Percentiles rank a stretch among this genome's conserved stretches.
Evolutionary conservation across 1,140 invertebrate genomes (phyloP).

Genomic region (Camponotus vicinus): DNA sequence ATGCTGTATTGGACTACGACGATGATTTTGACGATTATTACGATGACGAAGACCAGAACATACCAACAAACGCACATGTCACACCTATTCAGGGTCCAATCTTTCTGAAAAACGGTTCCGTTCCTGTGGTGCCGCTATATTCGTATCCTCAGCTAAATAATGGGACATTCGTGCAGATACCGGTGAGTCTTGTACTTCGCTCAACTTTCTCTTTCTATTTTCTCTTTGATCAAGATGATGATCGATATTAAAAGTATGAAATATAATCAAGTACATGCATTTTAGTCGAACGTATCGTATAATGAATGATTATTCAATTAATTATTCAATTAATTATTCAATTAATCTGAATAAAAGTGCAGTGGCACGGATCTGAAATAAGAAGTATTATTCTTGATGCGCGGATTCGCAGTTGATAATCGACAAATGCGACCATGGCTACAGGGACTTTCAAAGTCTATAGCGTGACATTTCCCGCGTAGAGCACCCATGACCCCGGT

Average conservation of each 20-base stretch:
- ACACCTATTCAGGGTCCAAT: constrained; percentile 94
- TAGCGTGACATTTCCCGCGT: constrained; percentile 73
- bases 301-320: too few species aligned
- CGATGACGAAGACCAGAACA: constrained; percentile 85
- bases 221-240: neutral
- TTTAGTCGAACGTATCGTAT: too few species aligned
- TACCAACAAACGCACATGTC: constrained; percentile 85
- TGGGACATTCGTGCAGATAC: constrained; percentile 94
- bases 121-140: constrained; percentile 94
- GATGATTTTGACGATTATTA: constrained; percentile 87
- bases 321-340: too few species aligned
- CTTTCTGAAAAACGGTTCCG: constrained; percentile 91
- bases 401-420: constrained; percentile 58
- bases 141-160: constrained; percentile 94
- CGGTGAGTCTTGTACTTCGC: constrained; percentile 88
- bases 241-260: neutral
- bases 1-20: constrained; percentile 91
- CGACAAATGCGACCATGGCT: constrained; percentile 60
- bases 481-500: constrained; percentile 63
- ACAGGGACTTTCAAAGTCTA: constrained; percentile 60
- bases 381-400: neutral
- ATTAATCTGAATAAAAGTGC: too few species aligned
- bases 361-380: neutral
- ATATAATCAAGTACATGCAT: neutral
- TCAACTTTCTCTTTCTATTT: too few species aligned